phyloP scores from a whole-genome alignment of 2,797 vertebrate species.

The Eleutherodactylus coqui region DNA sequence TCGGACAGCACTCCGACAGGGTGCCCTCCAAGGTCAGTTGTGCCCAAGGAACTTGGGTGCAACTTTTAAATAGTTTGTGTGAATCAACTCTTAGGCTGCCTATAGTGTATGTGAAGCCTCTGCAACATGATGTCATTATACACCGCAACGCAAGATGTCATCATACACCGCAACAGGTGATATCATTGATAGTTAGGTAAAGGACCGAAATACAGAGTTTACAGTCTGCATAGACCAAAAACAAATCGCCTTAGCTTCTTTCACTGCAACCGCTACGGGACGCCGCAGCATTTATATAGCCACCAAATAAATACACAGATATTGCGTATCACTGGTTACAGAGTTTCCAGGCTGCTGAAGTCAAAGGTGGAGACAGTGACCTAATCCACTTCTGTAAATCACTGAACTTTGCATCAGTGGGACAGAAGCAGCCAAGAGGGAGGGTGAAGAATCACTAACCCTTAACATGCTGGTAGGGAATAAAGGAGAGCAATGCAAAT shows the following conservation, averaged over 20 bases:
- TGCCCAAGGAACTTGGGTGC: too few relatives aligned
- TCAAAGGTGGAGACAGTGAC: conserved; percentile 21
- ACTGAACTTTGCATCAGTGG: conserved; percentile 23
- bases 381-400: conserved; percentile 25
- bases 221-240: neutral
- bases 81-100: too few relatives aligned
- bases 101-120: neutral
- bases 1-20: too few relatives aligned
- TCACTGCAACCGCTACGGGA: neutral
- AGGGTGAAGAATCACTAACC: neutral
- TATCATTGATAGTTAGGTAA: neutral
- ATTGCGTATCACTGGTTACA: neutral
- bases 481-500: neutral
- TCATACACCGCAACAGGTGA: neutral
- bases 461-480: neutral
- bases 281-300: neutral
- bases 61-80: too few relatives aligned
- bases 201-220: neutral
- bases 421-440: neutral
- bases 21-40: too few relatives aligned
- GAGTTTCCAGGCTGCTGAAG: neutral
- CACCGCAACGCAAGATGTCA: neutral
- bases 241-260: too few relatives aligned
- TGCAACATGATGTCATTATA: neutral
- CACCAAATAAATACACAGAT: neutral